Evolutionary conservation across 2,113 vertebrate species (phyloP).

Genomic region (Cryptomyrus ogoouensis): DNA sequence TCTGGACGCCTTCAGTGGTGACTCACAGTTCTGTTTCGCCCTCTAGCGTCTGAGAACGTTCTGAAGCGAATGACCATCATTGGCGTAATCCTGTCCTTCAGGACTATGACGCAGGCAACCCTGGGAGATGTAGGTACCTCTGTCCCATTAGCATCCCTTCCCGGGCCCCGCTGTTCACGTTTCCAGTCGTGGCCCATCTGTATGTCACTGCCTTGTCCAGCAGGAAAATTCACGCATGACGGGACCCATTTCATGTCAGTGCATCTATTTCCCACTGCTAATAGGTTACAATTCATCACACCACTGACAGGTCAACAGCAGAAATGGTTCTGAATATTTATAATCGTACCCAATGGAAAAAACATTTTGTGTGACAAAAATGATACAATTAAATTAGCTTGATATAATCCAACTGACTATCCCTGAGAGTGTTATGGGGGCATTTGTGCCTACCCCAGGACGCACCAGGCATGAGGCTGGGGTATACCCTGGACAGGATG

Average conservation of each 20-base stretch:
- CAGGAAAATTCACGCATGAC: background rate
- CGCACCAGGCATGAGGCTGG: background rate
- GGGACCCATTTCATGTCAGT: background rate
- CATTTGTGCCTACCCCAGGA: background rate
- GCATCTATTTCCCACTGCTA: background rate
- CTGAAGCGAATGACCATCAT: slow-evolving; percentile 92
- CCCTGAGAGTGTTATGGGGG: background rate
- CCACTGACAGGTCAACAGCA: background rate
- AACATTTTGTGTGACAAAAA: background rate
- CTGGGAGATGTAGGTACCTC: slow-evolving; percentile 69
- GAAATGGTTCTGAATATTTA: background rate
- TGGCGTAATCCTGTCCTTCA: slow-evolving; percentile 86
- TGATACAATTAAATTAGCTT: background rate
- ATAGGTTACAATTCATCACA: background rate
- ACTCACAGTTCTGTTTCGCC: background rate
- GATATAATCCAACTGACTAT: background rate
- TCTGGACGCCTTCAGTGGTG: background rate
- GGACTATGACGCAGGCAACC: slow-evolving; percentile 72
- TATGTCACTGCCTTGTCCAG: background rate
- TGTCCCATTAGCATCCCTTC: background rate
- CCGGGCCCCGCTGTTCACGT: background rate
- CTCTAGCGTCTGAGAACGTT: slow-evolving; percentile 75
- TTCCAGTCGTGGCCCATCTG: background rate
- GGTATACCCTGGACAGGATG: background rate
- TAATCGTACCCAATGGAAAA: background rate